phyloP scores from a whole-genome alignment of 2,797 vertebrate species.

The Myotis vivesi region DNA sequence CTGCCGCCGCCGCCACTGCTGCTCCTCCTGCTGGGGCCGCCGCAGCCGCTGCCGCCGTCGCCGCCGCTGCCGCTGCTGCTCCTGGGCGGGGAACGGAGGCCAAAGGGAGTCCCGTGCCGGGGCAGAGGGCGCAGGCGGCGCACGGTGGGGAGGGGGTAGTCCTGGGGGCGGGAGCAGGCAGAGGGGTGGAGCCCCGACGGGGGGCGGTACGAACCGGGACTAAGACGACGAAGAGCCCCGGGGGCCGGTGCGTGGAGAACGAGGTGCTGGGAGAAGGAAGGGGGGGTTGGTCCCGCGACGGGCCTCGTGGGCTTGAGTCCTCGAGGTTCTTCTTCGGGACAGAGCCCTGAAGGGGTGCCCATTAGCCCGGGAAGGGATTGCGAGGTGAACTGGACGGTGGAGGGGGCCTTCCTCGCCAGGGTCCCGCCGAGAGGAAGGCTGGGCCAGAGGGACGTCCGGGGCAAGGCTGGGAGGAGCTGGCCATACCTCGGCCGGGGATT shows the following conservation, averaged over 20 bases:
- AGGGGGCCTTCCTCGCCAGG: constrained; percentile 53
- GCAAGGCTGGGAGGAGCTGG: constrained; percentile 71
- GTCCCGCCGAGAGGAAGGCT: constrained; percentile 71
- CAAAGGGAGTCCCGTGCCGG: constrained; percentile 77
- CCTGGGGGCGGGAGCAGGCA: constrained; percentile 66
- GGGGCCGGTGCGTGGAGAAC: constrained; percentile 74
- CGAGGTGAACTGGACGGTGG: constrained; percentile 63
- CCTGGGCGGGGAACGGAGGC: constrained; percentile 76
- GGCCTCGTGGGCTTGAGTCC: constrained; percentile 70
- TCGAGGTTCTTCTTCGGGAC: constrained; percentile 66
- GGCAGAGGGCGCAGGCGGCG: constrained; percentile 68
- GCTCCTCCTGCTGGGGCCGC: constrained; percentile 68
- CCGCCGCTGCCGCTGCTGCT: constrained; percentile 56
- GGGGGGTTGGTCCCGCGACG: constrained; percentile 69
- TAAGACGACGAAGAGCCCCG: constrained; percentile 64
- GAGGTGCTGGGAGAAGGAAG: constrained; percentile 71
- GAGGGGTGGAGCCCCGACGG: constrained; percentile 71
- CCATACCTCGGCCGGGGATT: constrained; percentile 70
- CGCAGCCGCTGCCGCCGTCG: constrained; percentile 40
- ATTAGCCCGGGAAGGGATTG: constrained; percentile 15
- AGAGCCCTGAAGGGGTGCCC: constrained; percentile 40
- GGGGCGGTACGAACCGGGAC: constrained; percentile 68
- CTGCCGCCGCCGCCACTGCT: constrained; percentile 53
- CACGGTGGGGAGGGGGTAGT: constrained; percentile 67
- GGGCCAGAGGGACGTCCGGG: constrained; percentile 76